phyloP scores from a whole-genome alignment of 1,140 invertebrate species.

The Pogonus chalceus region DNA sequence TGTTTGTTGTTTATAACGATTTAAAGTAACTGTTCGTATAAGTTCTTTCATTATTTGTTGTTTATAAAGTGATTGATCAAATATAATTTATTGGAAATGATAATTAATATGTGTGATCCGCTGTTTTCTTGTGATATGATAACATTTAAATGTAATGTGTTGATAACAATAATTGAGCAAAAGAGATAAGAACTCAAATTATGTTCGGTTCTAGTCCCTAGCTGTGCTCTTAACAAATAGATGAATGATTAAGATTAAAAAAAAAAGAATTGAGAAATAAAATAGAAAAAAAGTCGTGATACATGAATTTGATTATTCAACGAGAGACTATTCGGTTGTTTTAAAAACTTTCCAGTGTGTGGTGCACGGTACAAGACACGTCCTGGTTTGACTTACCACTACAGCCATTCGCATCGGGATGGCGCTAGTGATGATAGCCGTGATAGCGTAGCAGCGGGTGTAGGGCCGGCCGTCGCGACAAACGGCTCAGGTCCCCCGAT shows the following conservation, averaged over 20 bases:
- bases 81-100: too few species aligned
- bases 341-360: constrained; percentile 64
- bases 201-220: constrained; percentile 31
- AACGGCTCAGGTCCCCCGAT: constrained; percentile 29
- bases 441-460: constrained; percentile 26
- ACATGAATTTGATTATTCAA: too few species aligned
- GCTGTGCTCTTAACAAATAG: constrained; percentile 9
- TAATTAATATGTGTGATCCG: too few species aligned
- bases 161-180: too few species aligned
- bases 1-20: too few species aligned
- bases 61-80: too few species aligned
- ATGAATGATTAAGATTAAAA: not conserved
- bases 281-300: too few species aligned
- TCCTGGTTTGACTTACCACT: constrained; percentile 93
- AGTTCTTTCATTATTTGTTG: too few species aligned
- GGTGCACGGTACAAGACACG: constrained; percentile 94
- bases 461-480: constrained; percentile 32
- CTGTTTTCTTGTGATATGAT: too few species aligned
- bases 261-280: not conserved
- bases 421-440: constrained; percentile 38
- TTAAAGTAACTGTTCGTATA: too few species aligned
- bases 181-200: not conserved
- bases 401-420: constrained; percentile 89
- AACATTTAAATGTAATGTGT: too few species aligned
- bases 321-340: constrained; percentile 11